Conservation (phyloP, 1,140 invertebrate genomes). For the Drosophila nasuta region DNA sequence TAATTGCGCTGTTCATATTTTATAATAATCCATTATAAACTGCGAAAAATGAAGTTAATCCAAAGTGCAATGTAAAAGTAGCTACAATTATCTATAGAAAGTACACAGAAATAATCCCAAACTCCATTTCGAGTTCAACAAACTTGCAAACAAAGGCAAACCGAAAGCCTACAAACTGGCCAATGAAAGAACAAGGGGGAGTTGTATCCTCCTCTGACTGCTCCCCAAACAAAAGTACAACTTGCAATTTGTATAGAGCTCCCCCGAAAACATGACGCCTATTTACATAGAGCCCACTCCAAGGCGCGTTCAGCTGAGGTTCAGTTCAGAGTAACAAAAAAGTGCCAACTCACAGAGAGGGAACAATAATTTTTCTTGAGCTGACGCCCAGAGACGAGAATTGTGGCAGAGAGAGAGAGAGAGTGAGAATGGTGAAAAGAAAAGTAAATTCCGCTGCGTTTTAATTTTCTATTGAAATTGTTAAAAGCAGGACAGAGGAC, state of each 20-base stretch:
- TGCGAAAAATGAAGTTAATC: conserved; percentile 13
- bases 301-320: conserved; percentile 16
- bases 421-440: conserved; percentile 24
- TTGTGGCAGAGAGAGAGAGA: neutral
- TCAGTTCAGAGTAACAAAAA: conserved; percentile 28
- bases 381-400: conserved; percentile 35
- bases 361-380: conserved; percentile 73
- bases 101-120: neutral
- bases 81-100: conserved; percentile 15
- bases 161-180: conserved; percentile 32
- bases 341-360: conserved; percentile 45
- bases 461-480: conserved; percentile 84
- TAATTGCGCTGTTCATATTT: neutral
- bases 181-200: conserved; percentile 2
- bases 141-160: conserved; percentile 48
- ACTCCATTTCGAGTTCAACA: conserved; percentile 33
- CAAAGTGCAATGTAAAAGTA: neutral
- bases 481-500: conserved; percentile 66
- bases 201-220: neutral
- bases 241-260: conserved; percentile 57
- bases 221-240: conserved; percentile 43
- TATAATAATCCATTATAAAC: neutral
- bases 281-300: conserved; percentile 61
- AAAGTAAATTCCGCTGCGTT: conserved; percentile 72
- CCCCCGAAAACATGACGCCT: conserved; percentile 40